These are phyloP conservation scores for Bubo blakistoni DNA, from an alignment of 2,113 vertebrate genomes.

Conservation along the genomic window DNA sequence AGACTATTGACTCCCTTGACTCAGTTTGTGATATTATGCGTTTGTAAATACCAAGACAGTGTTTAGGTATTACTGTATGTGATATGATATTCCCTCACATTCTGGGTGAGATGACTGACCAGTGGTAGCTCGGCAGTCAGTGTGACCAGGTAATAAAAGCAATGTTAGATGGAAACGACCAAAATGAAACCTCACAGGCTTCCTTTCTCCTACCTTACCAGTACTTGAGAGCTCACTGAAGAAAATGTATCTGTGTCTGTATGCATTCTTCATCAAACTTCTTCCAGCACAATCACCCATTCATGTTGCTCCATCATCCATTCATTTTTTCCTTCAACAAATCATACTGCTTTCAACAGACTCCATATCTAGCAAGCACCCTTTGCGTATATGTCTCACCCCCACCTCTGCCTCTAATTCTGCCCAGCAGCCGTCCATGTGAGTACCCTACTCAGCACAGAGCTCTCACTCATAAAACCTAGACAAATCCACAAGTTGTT, in stretches of 20 bases:
- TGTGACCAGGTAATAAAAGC: not conserved
- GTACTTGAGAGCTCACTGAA: not conserved
- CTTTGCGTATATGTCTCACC: not conserved
- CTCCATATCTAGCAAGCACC: not conserved
- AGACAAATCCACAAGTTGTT: not conserved
- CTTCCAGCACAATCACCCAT: not conserved
- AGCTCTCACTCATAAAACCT: not conserved
- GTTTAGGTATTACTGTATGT: not conserved
- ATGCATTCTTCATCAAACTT: not conserved
- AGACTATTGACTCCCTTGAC: not conserved
- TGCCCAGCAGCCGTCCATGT: not conserved
- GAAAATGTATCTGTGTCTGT: not conserved
- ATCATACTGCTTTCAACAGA: not conserved
- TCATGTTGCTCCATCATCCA: not conserved
- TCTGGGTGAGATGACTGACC: not conserved
- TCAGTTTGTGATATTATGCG: not conserved
- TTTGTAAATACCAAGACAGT: not conserved
- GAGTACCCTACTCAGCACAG: not conserved
- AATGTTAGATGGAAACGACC: not conserved
- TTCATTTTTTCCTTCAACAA: not conserved
- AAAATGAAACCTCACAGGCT: not conserved
- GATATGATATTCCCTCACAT: not conserved
- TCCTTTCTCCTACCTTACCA: not conserved
- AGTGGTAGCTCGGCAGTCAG: not conserved
- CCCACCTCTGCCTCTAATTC: not conserved